Base-by-base conservation (phyloP, 30 jellyfish, hydroid and myxozoan genomes). In the Turritopsis rubra region DNA sequence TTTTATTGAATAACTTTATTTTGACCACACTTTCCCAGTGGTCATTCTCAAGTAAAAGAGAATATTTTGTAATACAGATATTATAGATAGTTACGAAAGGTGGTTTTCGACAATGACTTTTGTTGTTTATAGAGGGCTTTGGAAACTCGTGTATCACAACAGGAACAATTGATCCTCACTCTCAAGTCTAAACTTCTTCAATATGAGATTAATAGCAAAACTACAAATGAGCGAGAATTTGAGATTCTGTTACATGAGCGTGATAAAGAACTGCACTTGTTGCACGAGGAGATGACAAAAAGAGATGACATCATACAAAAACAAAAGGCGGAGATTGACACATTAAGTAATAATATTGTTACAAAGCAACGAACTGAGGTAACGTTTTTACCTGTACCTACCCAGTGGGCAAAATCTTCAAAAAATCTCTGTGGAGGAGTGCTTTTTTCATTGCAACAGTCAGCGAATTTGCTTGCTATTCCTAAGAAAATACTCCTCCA, bases 361-460 rank as follows among this genome's bases (percentile, higher is more conserved):
- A 89, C 86, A 21, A 83, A 87, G 76, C 87, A 84, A 53, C 72
- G 86, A 75, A 84, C 90, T 1, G 97, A 91, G 97, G 97, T 91
- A 53, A 1, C 13, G 13, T 13, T 3, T 41, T 41, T 13, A 13
- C 60, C 13, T 3, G 60, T n/a, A n/a, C n/a, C n/a, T n/a, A n/a
- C n/a, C n/a, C n/a, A n/a, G n/a, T n/a, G n/a, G n/a, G n/a, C n/a
- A n/a, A n/a, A n/a, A n/a, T n/a, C n/a, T n/a, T n/a, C n/a, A n/a
- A n/a, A n/a, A n/a, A n/a, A n/a, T n/a, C n/a, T n/a, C n/a, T n/a
- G n/a, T n/a, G n/a, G n/a, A n/a, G n/a, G n/a, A n/a, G n/a, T n/a
- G n/a, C n/a, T n/a, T n/a, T n/a, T n/a, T n/a, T n/a, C n/a, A n/a
- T n/a, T n/a, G n/a, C n/a, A n/a, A n/a, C n/a, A n/a, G n/a, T n/a